Conservation (phyloP, 2,113 vertebrate genomes). For the Vulpes vulpes region DNA sequence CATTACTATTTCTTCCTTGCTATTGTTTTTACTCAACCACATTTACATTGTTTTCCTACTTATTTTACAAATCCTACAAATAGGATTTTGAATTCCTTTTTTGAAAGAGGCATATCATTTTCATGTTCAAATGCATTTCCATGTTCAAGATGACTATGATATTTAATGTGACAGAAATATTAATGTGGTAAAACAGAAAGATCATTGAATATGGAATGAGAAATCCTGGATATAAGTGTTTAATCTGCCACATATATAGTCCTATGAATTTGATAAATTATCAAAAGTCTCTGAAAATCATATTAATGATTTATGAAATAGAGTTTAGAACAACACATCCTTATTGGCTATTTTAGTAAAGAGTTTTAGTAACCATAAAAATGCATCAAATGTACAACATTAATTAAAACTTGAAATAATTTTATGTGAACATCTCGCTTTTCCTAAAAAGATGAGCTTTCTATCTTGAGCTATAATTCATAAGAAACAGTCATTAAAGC, state of each 20-base stretch:
- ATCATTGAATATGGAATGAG: background rate
- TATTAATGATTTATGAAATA: background rate
- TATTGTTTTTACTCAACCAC: background rate
- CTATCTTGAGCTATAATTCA: background rate
- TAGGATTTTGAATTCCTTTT: background rate
- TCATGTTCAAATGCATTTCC: background rate
- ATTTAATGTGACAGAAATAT: background rate
- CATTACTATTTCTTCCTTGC: background rate
- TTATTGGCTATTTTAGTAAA: background rate
- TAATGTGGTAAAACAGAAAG: background rate
- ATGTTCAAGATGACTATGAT: background rate
- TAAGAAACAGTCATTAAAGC: background rate
- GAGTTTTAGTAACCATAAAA: background rate
- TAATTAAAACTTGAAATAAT: conserved; percentile 38
- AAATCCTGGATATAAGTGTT: background rate
- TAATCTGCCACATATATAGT: background rate
- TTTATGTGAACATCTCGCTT: background rate
- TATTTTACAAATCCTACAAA: background rate
- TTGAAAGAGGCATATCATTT: background rate
- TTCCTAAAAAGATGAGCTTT: background rate
- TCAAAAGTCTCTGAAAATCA: background rate
- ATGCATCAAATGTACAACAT: background rate
- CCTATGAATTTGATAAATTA: background rate
- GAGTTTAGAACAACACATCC: background rate
- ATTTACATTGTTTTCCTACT: background rate